phyloP scores from a whole-genome alignment of 2,888 invertebrate species.

The Polydrusus cervinus region DNA sequence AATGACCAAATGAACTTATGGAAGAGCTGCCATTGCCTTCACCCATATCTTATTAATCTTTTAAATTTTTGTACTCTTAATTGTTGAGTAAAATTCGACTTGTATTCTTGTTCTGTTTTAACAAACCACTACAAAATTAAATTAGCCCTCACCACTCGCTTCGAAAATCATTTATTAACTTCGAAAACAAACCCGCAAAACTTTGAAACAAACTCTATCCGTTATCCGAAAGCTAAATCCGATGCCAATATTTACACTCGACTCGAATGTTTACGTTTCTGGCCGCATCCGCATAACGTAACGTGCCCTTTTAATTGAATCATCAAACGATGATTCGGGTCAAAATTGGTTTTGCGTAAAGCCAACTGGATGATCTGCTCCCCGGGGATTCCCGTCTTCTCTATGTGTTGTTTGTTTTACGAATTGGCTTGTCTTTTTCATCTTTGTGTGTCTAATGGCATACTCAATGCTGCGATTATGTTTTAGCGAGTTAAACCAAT shows the following conservation, averaged over 20 bases:
- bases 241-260: constrained; percentile 48
- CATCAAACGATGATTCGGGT: constrained; percentile 60
- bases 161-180: constrained; percentile 14
- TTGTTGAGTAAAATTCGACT: too few relatives aligned
- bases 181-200: constrained; percentile 6
- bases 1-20: too few relatives aligned
- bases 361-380: constrained; percentile 31
- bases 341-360: constrained; percentile 60
- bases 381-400: constrained; percentile 18
- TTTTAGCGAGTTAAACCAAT: too few relatives aligned
- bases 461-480: not conserved
- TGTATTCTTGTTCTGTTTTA: not conserved
- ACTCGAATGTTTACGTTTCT: constrained; percentile 54
- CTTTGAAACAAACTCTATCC: constrained; percentile 26
- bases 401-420: constrained; percentile 37
- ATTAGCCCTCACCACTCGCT: not conserved
- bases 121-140: not conserved
- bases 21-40: too few relatives aligned
- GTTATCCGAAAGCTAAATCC: constrained; percentile 43
- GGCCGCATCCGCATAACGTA: constrained; percentile 48
- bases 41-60: too few relatives aligned
- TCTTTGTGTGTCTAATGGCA: constrained; percentile 17
- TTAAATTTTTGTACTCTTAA: too few relatives aligned
- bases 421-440: constrained; percentile 43
- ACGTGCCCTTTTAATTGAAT: constrained; percentile 61